Conservation (phyloP, 2,888 invertebrate genomes). For the Drosophila cracens region DNA sequence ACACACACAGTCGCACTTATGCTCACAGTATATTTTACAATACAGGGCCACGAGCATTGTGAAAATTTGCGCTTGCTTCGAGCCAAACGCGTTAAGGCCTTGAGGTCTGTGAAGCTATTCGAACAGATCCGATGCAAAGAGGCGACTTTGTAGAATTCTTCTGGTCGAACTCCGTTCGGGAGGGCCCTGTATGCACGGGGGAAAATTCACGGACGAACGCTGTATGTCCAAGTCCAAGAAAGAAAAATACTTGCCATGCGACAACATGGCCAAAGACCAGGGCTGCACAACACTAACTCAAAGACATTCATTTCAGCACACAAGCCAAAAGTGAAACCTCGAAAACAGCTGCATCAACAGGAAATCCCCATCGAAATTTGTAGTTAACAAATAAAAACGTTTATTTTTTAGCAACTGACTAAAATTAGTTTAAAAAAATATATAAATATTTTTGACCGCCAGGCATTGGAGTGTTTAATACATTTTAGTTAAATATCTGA, state of each 20-base stretch:
- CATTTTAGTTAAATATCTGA: slow-evolving; percentile 25
- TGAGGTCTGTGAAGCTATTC: slow-evolving; percentile 2
- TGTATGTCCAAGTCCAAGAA: slow-evolving; percentile 80
- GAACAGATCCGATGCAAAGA: not conserved
- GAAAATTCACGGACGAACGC: slow-evolving; percentile 78
- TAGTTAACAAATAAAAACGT: not conserved
- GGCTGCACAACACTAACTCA: slow-evolving; percentile 41
- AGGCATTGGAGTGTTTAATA: slow-evolving; percentile 11
- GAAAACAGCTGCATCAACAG: slow-evolving; percentile 22
- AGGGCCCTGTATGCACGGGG: slow-evolving; percentile 49
- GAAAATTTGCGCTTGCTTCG: slow-evolving; percentile 34
- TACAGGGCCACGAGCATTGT: slow-evolving; percentile 67
- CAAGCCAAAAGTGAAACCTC: not conserved
- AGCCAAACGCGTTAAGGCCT: slow-evolving; percentile 12
- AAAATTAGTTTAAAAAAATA: not conserved
- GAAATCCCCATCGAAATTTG: not conserved
- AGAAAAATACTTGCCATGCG: slow-evolving; percentile 80
- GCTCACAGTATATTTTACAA: slow-evolving; percentile 50
- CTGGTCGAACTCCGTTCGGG: slow-evolving; percentile 5
- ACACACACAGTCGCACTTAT: slow-evolving; percentile 43
- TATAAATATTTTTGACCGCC: not conserved
- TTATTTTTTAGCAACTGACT: slow-evolving; percentile 2
- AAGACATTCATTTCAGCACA: not conserved
- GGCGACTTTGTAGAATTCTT: slow-evolving; percentile 40
- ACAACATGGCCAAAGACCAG: slow-evolving; percentile 70